Percentiles rank a stretch among this genome's conserved stretches.
Evolutionary conservation across 2,888 invertebrate genomes (phyloP).

Genomic region (Cylindroiulus punctatus): DNA sequence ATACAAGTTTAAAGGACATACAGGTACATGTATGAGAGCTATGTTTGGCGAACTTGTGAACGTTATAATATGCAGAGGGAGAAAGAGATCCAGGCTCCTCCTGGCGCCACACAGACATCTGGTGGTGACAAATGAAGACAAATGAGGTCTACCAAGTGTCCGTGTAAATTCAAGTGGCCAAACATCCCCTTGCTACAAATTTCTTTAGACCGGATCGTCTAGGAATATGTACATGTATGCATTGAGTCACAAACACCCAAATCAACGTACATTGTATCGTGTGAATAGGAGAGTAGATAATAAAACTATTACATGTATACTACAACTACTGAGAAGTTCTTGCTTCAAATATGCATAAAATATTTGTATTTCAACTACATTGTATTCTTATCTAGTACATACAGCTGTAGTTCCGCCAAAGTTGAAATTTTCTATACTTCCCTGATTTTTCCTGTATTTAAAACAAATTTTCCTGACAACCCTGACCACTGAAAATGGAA

Average conservation of each 20-base stretch:
- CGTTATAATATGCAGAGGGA: neutral
- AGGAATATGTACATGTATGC: neutral
- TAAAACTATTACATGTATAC: too few relatives aligned
- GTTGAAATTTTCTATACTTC: too few relatives aligned
- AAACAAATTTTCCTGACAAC: too few relatives aligned
- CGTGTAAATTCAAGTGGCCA: slow-evolving; percentile 52
- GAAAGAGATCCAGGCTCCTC: neutral
- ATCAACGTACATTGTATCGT: neutral
- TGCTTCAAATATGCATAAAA: too few relatives aligned
- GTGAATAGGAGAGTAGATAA: too few relatives aligned
- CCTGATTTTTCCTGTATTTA: too few relatives aligned
- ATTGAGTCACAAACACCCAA: slow-evolving; percentile 2
- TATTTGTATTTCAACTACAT: too few relatives aligned
- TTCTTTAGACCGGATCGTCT: neutral
- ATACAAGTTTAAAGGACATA: neutral
- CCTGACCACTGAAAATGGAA: too few relatives aligned
- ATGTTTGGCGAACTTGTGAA: neutral
- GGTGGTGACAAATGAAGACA: slow-evolving; percentile 55
- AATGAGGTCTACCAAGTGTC: slow-evolving; percentile 49
- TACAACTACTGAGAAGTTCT: too few relatives aligned
- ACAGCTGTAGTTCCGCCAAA: too few relatives aligned
- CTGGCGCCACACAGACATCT: slow-evolving; percentile 51
- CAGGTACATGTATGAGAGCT: too few relatives aligned
- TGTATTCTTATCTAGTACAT: too few relatives aligned
- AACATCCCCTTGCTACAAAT: slow-evolving; percentile 19